Base-by-base conservation (phyloP, 2,797 vertebrate species). In the Periparus ater region DNA sequence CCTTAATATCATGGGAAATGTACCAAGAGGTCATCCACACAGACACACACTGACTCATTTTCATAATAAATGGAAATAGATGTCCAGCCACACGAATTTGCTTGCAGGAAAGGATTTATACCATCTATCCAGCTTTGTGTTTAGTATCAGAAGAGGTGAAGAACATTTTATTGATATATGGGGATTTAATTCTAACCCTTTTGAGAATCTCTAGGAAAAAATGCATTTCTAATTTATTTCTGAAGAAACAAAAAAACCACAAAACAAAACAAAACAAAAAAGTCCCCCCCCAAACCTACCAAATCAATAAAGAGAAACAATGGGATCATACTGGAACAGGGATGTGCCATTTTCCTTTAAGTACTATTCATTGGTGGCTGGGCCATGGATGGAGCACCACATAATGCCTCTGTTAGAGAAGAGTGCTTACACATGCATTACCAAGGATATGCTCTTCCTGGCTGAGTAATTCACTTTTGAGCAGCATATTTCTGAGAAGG, bases 381-480 rank as follows among this genome's bases (percentile, higher is more conserved):
- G 70, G 80, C 86, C 40, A 26, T 8, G 71, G 58, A 86, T 68
- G 27, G 75, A 84, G 83, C 34, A 68, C 66, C 68, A 78, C 40
- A 58, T 83, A 94, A 94, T 32, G 38, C 70, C 63, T 83, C 60
- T 81, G 75, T 77, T 55, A 72, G 55, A 73, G 50, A 45, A 62
- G 73, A 93, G 86, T 93, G 83, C 89, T 73, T 89, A 63, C 67
- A 76, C 88, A 48, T 73, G 40, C 63, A 83, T 92, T 82, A 91
- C 57, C 74, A 90, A 88, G 92, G 88, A 89, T 82, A 92, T 42
- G 78, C 38, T 85, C 91, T 94, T 76, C 90, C 95, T 96, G 90
- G 83, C 68, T 45, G 55, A 44, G 42, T 93, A 89, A 92, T 58
- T 87, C 1, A 71, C 95, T 97, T 97, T 85, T 84, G 75, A 96